A percentile compares a stretch with the other conserved stretches of the same genome.
phyloP scores from a whole-genome alignment of 2,888 invertebrate genomes.

The Dryocosmus kuriphilus region DNA sequence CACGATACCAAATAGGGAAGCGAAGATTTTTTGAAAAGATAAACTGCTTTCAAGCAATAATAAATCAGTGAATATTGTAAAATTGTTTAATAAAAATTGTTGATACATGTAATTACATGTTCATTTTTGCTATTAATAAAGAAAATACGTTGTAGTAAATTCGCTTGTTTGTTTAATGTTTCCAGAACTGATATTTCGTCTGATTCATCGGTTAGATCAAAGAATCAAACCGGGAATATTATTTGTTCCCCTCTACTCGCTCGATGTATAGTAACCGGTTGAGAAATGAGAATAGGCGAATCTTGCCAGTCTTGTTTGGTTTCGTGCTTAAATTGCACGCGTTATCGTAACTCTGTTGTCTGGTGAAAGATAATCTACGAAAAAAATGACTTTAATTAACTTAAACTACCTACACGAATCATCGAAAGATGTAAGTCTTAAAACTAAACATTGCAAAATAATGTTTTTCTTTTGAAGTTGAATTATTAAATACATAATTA shows the following conservation, averaged over 20 bases:
- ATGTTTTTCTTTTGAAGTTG: background rate
- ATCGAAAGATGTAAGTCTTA: background rate
- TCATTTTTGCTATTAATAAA: background rate
- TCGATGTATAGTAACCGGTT: background rate
- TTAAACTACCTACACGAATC: background rate
- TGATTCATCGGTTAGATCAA: background rate
- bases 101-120: background rate
- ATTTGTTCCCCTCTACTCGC: background rate
- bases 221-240: background rate
- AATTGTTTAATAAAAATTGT: background rate
- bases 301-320: background rate
- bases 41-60: too few species aligned
- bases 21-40: background rate
- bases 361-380: background rate
- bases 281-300: background rate
- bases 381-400: background rate
- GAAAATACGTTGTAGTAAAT: background rate
- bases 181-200: background rate
- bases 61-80: background rate
- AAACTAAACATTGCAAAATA: background rate
- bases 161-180: background rate
- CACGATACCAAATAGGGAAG: background rate
- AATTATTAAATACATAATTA: too few species aligned
- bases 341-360: background rate
- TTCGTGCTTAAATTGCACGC: background rate